Evolutionary conservation across 2,888 invertebrate genomes (phyloP), one percentile per base, ranked within the genome.

Genomic region (Orthosia gracilis): DNA sequence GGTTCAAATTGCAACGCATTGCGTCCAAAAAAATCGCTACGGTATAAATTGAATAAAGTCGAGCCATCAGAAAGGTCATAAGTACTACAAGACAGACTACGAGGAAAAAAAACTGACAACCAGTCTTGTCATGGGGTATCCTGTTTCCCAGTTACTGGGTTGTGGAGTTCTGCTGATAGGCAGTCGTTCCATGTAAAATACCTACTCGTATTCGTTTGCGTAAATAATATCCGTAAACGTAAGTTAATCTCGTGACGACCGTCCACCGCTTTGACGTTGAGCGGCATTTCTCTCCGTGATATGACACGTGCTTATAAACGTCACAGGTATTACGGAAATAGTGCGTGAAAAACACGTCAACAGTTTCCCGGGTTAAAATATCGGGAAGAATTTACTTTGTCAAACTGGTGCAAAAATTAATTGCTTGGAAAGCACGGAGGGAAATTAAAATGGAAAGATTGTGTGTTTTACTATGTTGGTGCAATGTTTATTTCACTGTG

Each of bases 321-420:
- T 69, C 63, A 64, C 72, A 78, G 57, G 57, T 71, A 21, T 69
- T 49, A 57, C 64, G 47, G 73, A 68, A 80, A 67, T 69, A 40
- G 49, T 23, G 67, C 70, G 50, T 73, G 55, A 57, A 54, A 50
- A 18, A 62, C 31, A 58, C 18, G 52, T 21, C 58, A 15, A 52
- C 49, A 26, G 45, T 76, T 66, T 71, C 55, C 64, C 55, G n/a
- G 12, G 49, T 31, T 54, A 62, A 58, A 68, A 82, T 77, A 64
- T 54, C n/a, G 21, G 18, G n/a, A 23, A 7, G 11, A 45, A 55
- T 80, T 67, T 59, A 57, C 9, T 69, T 54, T 69, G 18, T 52
- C 12, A 58, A 61, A 55, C 15, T 47, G 45, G 47, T 50, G n/a
- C 3, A 31, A 72, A 40, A 3, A 58, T 49, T 11, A 13, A 40